Percentiles rank a stretch among this genome's conserved stretches.
These are phyloP conservation scores for Tachyglossus aculeatus DNA, from an alignment of 2,797 vertebrate species.

Conservation along the genomic window DNA sequence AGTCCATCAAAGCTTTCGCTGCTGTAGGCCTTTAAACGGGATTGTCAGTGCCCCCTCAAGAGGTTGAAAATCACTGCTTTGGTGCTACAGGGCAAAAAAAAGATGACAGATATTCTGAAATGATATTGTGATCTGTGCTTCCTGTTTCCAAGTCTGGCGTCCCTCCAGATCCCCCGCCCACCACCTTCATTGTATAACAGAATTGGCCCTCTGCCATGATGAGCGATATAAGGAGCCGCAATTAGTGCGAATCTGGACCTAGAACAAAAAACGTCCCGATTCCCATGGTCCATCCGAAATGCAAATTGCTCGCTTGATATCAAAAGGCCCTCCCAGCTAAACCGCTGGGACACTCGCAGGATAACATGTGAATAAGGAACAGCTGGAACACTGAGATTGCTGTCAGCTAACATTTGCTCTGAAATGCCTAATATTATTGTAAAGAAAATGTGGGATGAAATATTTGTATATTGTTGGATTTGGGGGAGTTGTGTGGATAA, in stretches of 20 bases:
- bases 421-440: conserved; percentile 22
- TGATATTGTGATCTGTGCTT: too few relatives aligned
- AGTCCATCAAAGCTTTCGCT: too few relatives aligned
- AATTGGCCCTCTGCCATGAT: background rate
- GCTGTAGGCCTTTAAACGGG: too few relatives aligned
- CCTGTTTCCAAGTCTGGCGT: too few relatives aligned
- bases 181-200: background rate
- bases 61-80: too few relatives aligned
- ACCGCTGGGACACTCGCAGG: background rate
- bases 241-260: background rate
- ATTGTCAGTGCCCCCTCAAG: too few relatives aligned
- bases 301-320: background rate
- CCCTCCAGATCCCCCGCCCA: too few relatives aligned
- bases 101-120: too few relatives aligned
- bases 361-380: background rate
- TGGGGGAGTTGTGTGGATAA: conserved; percentile 23
- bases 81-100: too few relatives aligned
- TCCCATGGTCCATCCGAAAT: conserved; percentile 4
- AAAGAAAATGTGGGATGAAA: conserved; percentile 17
- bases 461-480: background rate
- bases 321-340: conserved; percentile 3
- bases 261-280: background rate
- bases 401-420: conserved; percentile 14
- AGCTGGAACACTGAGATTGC: background rate
- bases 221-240: background rate